Percentiles rank a stretch among this genome's conserved stretches.
These are phyloP conservation scores for Drosophila pruinosa DNA, from an alignment of 1,140 invertebrate genomes.

Conservation along the genomic window DNA sequence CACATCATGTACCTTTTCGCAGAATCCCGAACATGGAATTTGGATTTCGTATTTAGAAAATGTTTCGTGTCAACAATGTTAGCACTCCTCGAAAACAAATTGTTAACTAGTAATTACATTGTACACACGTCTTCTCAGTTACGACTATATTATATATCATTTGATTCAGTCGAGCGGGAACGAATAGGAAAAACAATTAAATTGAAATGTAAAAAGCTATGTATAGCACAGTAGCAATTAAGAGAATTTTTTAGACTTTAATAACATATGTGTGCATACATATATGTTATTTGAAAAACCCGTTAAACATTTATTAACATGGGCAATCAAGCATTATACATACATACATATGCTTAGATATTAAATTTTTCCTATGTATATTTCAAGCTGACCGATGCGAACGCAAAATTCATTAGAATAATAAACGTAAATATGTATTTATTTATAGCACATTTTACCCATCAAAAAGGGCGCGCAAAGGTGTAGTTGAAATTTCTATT, in stretches of 20 bases:
- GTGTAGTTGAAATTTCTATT: neutral
- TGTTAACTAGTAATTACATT: conserved; percentile 13
- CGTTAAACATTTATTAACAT: conserved; percentile 21
- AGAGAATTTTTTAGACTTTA: neutral
- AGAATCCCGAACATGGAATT: neutral
- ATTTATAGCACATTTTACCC: conserved; percentile 25
- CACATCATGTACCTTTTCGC: neutral
- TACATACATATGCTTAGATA: neutral
- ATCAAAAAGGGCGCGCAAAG: neutral
- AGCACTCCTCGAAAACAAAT: conserved; percentile 7
- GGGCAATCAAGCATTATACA: neutral
- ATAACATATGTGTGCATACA: neutral
- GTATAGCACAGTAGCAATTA: neutral
- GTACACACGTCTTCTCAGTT: neutral
- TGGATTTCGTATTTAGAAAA: neutral
- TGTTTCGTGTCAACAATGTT: conserved; percentile 26
- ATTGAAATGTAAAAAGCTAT: neutral
- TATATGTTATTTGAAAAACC: neutral
- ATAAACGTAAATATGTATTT: conserved; percentile 64
- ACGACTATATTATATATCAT: neutral
- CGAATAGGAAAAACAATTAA: conserved; percentile 3
- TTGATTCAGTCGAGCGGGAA: conserved; percentile 4
- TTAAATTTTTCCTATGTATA: neutral
- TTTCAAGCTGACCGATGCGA: neutral
- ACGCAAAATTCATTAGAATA: conserved; percentile 29